phyloP scores from a whole-genome alignment of 2,888 invertebrate genomes.

The Boloria euphrosyne region DNA sequence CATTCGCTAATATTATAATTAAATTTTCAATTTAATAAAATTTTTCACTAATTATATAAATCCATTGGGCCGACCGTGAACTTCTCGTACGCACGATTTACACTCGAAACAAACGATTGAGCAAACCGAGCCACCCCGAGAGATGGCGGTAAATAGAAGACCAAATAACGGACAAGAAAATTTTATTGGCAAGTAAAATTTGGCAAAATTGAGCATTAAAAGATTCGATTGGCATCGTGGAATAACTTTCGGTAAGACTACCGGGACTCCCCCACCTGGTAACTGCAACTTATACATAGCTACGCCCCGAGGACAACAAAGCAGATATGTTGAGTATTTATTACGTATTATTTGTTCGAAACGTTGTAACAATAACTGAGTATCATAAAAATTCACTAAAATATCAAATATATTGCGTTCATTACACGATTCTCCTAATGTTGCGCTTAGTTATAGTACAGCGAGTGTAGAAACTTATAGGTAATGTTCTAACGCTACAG shows the following conservation, averaged over 20 bases:
- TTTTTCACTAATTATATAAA: conserved; percentile 63
- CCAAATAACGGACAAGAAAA: conserved; percentile 71
- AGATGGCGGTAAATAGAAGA: conserved; percentile 48
- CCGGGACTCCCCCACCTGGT: conserved; percentile 53
- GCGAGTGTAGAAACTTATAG: conserved; percentile 31
- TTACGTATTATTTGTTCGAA: conserved; percentile 28
- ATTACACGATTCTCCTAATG: conserved; percentile 9
- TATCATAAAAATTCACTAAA: conserved; percentile 17
- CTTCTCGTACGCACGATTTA: conserved; percentile 50
- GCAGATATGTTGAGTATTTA: conserved; percentile 38
- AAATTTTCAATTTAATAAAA: conserved; percentile 57
- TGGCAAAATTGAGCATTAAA: conserved; percentile 82
- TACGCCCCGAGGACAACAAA: conserved; percentile 25
- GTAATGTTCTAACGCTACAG: conserved; percentile 6
- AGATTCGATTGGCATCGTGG: conserved; percentile 76
- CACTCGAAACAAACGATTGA: conserved; percentile 70
- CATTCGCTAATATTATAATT: conserved; percentile 60
- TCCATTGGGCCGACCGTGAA: conserved; percentile 62
- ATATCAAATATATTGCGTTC: conserved; percentile 12
- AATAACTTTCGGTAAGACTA: conserved; percentile 60
- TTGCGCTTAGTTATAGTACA: conserved; percentile 26
- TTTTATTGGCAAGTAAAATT: conserved; percentile 76
- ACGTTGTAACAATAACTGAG: conserved; percentile 22
- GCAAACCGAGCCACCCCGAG: conserved; percentile 58
- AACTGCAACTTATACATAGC: conserved; percentile 63